A percentile compares a stretch with the other conserved stretches of the same genome.
Conservation (phyloP, 2,888 invertebrate genomes). For the Anthophora plumipes region DNA sequence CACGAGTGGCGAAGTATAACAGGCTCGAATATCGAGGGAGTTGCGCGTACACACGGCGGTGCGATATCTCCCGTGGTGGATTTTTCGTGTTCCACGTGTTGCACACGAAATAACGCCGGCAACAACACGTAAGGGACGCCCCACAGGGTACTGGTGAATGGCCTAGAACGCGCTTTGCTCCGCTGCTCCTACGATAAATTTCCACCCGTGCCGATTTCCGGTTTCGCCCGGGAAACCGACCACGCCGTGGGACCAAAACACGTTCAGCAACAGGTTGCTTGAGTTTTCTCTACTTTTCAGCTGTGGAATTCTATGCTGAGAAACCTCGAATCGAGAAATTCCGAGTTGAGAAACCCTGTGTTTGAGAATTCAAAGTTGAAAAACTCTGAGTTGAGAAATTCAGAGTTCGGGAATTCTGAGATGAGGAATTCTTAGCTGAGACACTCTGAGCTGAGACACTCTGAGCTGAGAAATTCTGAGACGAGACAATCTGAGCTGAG, state of each 20-base stretch:
- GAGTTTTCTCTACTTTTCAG: background rate
- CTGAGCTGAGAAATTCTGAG: too few relatives aligned
- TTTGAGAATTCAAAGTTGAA: too few relatives aligned
- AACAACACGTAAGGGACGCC: conserved; percentile 1
- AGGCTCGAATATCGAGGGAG: background rate
- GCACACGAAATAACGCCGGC: conserved; percentile 35
- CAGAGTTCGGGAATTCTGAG: too few relatives aligned
- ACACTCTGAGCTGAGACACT: too few relatives aligned
- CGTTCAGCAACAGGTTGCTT: conserved; percentile 49
- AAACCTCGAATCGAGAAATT: too few relatives aligned
- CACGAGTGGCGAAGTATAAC: conserved; percentile 4
- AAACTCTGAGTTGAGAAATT: too few relatives aligned
- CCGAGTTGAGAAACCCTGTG: too few relatives aligned
- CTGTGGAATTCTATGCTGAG: background rate
- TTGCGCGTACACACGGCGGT: background rate
- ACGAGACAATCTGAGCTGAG: too few relatives aligned
- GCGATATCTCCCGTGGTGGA: background rate
- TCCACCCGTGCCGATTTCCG: conserved; percentile 75
- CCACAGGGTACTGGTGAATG: conserved; percentile 47
- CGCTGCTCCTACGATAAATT: conserved; percentile 68
- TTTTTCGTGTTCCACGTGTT: conserved; percentile 47
- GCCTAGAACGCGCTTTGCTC: conserved; percentile 50
- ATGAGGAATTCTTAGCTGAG: too few relatives aligned
- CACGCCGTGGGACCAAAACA: conserved; percentile 42
- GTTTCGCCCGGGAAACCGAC: conserved; percentile 66